Percentiles rank a stretch among this genome's conserved stretches.
phyloP scores from a whole-genome alignment of 2,888 invertebrate genomes.

The Acleris emargana region DNA sequence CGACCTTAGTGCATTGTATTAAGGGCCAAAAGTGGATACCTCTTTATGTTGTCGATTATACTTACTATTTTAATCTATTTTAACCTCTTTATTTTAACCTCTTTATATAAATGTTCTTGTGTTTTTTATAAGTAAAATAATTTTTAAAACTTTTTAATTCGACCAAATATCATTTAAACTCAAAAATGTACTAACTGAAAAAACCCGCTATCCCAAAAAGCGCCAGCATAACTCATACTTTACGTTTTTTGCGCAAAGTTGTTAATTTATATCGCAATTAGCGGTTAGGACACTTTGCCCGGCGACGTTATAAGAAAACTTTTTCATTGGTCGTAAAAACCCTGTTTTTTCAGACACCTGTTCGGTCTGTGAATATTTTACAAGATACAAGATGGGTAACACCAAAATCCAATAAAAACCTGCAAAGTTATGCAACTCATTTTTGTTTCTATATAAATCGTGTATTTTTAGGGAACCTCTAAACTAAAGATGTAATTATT shows the following conservation, averaged over 20 bases:
- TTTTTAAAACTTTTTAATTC: neutral
- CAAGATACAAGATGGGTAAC: conserved; percentile 5
- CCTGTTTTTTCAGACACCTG: conserved; percentile 72
- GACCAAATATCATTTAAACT: no score
- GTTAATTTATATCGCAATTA: conserved; percentile 83
- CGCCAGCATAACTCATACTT: conserved; percentile 64
- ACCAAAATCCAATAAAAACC: neutral
- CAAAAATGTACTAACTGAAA: conserved; percentile 2
- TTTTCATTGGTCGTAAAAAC: conserved; percentile 77
- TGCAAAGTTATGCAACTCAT: no score
- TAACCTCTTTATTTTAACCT: no score
- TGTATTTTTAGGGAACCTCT: no score
- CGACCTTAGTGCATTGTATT: no score
- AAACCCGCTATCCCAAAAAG: conserved; percentile 18
- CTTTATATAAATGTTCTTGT: no score
- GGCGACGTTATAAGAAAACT: conserved; percentile 80
- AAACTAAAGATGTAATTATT: no score
- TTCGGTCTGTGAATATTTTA: conserved; percentile 49
- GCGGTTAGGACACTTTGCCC: conserved; percentile 70
- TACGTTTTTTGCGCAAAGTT: conserved; percentile 76
- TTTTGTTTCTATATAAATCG: no score
- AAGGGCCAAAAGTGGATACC: no score
- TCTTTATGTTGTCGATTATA: no score
- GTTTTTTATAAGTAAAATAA: no score
- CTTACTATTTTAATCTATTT: no score